phyloP scores from a whole-genome alignment of 2,113 vertebrate species.

The Etheostoma cragini region DNA sequence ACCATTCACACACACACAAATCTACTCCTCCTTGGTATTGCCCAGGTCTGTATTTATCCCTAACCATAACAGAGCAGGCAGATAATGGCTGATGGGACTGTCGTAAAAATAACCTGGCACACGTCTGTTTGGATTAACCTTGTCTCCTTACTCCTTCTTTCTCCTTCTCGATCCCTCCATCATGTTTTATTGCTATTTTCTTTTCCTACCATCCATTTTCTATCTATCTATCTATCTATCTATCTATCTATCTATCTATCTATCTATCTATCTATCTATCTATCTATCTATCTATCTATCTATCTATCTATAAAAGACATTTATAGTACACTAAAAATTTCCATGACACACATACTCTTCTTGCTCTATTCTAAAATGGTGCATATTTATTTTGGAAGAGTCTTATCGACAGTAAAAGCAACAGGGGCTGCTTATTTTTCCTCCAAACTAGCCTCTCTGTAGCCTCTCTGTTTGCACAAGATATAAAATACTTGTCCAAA shows the following conservation, averaged over 20 bases:
- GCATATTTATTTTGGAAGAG: slow-evolving; percentile 65
- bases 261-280: slow-evolving; percentile 36
- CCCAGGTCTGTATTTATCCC: slow-evolving; percentile 79
- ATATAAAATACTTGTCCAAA: slow-evolving; percentile 67
- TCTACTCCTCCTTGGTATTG: slow-evolving; percentile 55
- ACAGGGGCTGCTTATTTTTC: slow-evolving; percentile 51
- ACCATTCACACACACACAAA: slow-evolving; percentile 57
- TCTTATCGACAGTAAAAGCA: slow-evolving; percentile 60
- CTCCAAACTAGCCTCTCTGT: slow-evolving; percentile 54
- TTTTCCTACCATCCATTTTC: neutral
- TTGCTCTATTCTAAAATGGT: slow-evolving; percentile 27
- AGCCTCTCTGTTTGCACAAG: slow-evolving; percentile 56
- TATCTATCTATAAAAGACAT: slow-evolving; percentile 45
- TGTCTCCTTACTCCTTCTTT: slow-evolving; percentile 35
- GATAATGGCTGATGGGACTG: slow-evolving; percentile 80
- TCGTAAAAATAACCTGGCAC: slow-evolving; percentile 81
- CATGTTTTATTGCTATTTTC: slow-evolving; percentile 47
- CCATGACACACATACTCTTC: slow-evolving; percentile 29
- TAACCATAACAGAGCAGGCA: slow-evolving; percentile 78
- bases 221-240: slow-evolving; percentile 38
- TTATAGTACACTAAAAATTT: neutral
- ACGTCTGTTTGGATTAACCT: slow-evolving; percentile 75
- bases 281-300: slow-evolving; percentile 41
- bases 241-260: slow-evolving; percentile 38
- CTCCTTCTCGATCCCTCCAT: slow-evolving; percentile 48